phyloP scores from a whole-genome alignment of 2,888 invertebrate species.

The Conchocele bisecta region DNA sequence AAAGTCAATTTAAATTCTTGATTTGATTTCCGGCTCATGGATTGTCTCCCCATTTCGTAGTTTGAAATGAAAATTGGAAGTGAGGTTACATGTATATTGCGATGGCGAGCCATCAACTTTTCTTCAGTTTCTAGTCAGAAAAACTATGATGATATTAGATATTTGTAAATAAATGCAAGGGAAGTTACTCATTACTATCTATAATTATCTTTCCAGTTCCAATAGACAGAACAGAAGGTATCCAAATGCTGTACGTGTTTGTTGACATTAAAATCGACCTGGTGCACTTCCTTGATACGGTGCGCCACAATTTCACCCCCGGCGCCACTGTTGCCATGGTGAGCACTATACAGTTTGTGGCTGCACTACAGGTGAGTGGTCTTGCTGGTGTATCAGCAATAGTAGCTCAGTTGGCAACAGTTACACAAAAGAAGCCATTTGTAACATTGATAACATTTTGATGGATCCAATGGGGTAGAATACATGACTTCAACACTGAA shows the following conservation, averaged over 20 bases:
- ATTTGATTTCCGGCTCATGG: too few species aligned
- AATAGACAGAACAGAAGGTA: conserved; percentile 84
- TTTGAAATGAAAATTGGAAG: too few species aligned
- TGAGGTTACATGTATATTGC: too few species aligned
- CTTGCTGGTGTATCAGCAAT: neutral
- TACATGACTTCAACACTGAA: too few species aligned
- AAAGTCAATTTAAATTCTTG: too few species aligned
- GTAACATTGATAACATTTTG: too few species aligned
- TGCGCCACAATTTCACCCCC: conserved; percentile 86
- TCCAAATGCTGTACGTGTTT: conserved; percentile 98
- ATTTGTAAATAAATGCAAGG: neutral
- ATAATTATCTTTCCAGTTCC: conserved; percentile 75
- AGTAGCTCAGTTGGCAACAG: too few species aligned
- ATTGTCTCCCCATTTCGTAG: too few species aligned
- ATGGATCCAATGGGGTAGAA: too few species aligned
- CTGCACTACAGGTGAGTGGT: conserved; percentile 91
- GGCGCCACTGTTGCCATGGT: conserved; percentile 89
- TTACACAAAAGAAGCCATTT: too few species aligned
- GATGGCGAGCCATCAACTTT: too few species aligned
- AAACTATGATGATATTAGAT: neutral
- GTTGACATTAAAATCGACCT: conserved; percentile 99
- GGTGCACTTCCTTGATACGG: conserved; percentile 94
- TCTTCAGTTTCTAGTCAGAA: neutral
- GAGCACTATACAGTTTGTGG: conserved; percentile 98
- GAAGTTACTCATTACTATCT: neutral